phyloP scores from a whole-genome alignment of 2,888 invertebrate genomes.

The Seladonia tumulorum region DNA sequence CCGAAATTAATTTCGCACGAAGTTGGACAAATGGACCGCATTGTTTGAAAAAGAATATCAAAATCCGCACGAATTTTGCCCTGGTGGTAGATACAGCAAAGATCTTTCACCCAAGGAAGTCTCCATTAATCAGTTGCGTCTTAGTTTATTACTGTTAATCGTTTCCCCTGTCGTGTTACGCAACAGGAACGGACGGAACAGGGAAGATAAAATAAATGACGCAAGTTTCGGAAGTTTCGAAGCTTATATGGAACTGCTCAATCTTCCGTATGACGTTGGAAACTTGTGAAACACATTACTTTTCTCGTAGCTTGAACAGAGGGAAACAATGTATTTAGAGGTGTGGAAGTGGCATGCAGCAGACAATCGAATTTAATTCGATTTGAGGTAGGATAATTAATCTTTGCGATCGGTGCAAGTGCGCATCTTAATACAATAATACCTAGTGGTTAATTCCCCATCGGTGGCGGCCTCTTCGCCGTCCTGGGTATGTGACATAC shows the following conservation, averaged over 20 bases:
- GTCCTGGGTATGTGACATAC: conserved; percentile 17
- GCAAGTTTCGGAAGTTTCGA: not conserved
- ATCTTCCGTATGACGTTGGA: not conserved
- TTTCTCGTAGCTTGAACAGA: not conserved
- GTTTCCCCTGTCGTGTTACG: no score
- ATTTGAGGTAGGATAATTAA: not conserved
- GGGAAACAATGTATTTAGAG: not conserved
- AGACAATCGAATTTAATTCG: conserved; percentile 6
- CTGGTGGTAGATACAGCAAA: not conserved
- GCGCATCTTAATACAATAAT: conserved; percentile 11
- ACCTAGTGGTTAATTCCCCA: not conserved
- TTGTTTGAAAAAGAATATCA: not conserved
- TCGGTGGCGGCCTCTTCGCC: not conserved
- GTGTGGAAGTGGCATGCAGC: not conserved
- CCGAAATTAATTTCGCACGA: not conserved
- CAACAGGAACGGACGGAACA: not conserved
- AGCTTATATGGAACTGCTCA: not conserved
- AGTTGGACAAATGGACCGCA: not conserved
- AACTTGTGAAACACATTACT: not conserved
- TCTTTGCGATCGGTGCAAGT: not conserved
- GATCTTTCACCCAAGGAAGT: not conserved
- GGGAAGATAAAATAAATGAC: not conserved
- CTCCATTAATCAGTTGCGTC: not conserved
- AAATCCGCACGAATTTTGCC: not conserved
- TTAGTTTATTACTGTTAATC: not conserved